phyloP scores from a whole-genome alignment of 2,888 invertebrate species.

The Ptychoptera albimana region DNA sequence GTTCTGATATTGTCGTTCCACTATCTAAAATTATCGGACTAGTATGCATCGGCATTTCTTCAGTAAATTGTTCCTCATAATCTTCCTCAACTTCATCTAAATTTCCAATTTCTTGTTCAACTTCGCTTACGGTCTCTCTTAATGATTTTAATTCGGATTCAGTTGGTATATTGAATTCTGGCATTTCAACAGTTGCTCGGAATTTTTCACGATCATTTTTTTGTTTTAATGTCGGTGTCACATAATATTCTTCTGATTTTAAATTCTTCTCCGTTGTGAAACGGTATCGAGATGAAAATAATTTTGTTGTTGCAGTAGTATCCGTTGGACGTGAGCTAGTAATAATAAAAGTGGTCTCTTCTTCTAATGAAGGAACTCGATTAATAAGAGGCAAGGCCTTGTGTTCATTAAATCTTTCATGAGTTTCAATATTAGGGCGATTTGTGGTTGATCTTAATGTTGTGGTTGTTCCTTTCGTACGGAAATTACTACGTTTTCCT shows the following conservation, averaged over 20 bases:
- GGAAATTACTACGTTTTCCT: neutral
- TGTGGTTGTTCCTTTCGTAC: neutral
- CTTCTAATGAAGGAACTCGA: no score
- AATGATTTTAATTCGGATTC: slow-evolving; percentile 22
- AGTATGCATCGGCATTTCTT: slow-evolving; percentile 3
- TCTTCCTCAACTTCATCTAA: slow-evolving; percentile 4
- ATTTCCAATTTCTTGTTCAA: slow-evolving; percentile 13
- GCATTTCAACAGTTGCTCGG: slow-evolving; percentile 13
- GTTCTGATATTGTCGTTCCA: slow-evolving; percentile 21
- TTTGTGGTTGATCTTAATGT: neutral
- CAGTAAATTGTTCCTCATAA: slow-evolving; percentile 7
- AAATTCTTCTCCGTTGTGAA: neutral
- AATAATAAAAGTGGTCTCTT: no score
- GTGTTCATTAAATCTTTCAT: neutral
- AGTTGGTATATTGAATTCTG: slow-evolving; percentile 12
- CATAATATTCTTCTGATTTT: slow-evolving; percentile 8
- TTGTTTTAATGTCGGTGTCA: slow-evolving; percentile 5
- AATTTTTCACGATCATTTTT: slow-evolving; percentile 8
- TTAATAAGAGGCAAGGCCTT: neutral
- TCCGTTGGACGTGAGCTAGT: neutral
- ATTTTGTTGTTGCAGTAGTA: neutral
- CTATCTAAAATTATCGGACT: slow-evolving; percentile 10
- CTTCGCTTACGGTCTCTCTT: slow-evolving; percentile 18
- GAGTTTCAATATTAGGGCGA: no score
- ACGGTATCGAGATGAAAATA: neutral